Conservation (phyloP, 2,797 vertebrate species). For the Pogonophryne albipinna region DNA sequence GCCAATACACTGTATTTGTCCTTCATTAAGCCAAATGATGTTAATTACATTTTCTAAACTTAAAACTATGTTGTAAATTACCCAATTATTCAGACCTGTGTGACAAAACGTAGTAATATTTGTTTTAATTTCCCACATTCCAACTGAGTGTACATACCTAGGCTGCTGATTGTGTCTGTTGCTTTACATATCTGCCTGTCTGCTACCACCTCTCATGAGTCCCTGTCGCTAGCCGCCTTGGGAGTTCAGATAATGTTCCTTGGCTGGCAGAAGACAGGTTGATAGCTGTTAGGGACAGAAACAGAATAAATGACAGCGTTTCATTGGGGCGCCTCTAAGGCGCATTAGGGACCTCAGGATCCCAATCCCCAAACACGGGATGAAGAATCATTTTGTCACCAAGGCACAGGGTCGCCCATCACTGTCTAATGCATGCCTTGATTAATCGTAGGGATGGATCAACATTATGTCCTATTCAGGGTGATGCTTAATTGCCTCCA, state of each 20-base stretch:
- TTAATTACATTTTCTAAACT: too few species aligned
- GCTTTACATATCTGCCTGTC: slow-evolving; percentile 94
- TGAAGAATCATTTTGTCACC: slow-evolving; percentile 99
- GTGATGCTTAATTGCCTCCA: slow-evolving; percentile 95
- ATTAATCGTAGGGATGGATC: slow-evolving; percentile 99
- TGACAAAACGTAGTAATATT: too few species aligned
- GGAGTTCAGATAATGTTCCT: slow-evolving; percentile 99
- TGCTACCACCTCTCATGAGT: slow-evolving; percentile 94
- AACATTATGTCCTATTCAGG: slow-evolving; percentile 98
- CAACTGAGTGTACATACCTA: slow-evolving; percentile 3
- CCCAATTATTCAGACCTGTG: too few species aligned
- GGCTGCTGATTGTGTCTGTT: slow-evolving; percentile 77
- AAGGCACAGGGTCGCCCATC: slow-evolving; percentile 96
- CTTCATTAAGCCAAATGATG: too few species aligned
- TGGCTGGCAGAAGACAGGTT: slow-evolving; percentile 96
- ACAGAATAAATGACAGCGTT: slow-evolving; percentile 98
- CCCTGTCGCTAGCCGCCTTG: slow-evolving; percentile 91
- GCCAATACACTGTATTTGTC: too few species aligned
- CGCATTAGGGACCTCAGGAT: slow-evolving; percentile 96
- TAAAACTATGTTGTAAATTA: too few species aligned
- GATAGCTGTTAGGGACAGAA: slow-evolving; percentile 95
- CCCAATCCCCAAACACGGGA: slow-evolving; percentile 90
- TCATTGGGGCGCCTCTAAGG: slow-evolving; percentile 96
- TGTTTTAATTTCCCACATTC: too few species aligned
- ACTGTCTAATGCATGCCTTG: slow-evolving; percentile 98